Base-by-base conservation (phyloP, 1,140 invertebrate genomes). In the Heliconius melpomene region DNA sequence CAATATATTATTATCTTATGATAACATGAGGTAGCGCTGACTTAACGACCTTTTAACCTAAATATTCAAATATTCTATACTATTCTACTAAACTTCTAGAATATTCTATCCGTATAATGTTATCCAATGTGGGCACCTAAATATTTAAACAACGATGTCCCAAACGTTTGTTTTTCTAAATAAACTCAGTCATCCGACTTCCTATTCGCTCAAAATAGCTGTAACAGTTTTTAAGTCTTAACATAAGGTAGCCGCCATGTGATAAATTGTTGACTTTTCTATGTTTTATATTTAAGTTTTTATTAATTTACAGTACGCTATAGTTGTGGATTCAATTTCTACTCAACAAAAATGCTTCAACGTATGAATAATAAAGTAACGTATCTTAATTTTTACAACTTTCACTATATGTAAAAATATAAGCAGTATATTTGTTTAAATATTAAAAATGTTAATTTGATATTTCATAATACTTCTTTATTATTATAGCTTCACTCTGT, bases 1-100 rank as follows among this genome's bases (percentile, higher is more conserved):
- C 71, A 26, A 50, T 46, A 79, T 79, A 79, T 74, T 79, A 79
- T 79, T 74, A 79, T 79, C 57, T 46, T n/a, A 50, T 75, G 73
- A 79, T 52, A 79, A 78, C 52, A 26, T 54, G 23, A 29, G 54
- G n/a, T 57, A 66, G 26, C 3, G 20, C 23, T 26, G 23, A 29
- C 11, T 29, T 60, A 23, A 13, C 13, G 60, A 66, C 26, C 23
- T 26, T 60, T 60, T 23, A 11, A 60, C 23, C 57, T 29, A 29
- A 26, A 23, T 66, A 29, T 26, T 26, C 13, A 57, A 9, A 23
- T 57, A 11, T 57, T 57, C 20, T 54, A 54, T 26, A 26, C 20
- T 26, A 23, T 60, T 8, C 0, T 5, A n/a, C n/a, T 13, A 60
- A 60, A 5, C 0, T 23, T 66, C 60, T 26, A 66, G 23, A 66